Conservation (phyloP, 2,888 invertebrate species). For the Meteorus cinctellus region DNA sequence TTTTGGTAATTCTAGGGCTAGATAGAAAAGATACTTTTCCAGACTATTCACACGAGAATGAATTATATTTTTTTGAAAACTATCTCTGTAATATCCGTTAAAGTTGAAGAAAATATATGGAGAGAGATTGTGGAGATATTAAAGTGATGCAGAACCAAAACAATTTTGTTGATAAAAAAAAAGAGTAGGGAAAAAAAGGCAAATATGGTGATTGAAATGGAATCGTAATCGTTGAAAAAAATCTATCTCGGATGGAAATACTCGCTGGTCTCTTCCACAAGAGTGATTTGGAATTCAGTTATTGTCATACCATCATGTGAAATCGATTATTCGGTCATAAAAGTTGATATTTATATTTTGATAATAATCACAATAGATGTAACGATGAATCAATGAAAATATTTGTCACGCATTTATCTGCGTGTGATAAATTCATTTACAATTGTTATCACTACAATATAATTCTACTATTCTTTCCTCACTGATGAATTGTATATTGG, state of each 20-base stretch:
- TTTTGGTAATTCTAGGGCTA: background rate
- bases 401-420: background rate
- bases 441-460: too few relatives aligned
- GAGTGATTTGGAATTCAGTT: background rate
- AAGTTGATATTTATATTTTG: background rate
- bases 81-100: too few relatives aligned
- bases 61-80: background rate
- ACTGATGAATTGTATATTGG: background rate
- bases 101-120: background rate
- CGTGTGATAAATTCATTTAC: background rate
- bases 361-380: background rate
- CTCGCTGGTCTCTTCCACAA: background rate
- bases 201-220: background rate
- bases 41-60: background rate
- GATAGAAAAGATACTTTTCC: background rate
- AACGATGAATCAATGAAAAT: background rate
- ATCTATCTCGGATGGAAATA: background rate
- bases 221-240: background rate
- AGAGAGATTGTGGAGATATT: background rate
- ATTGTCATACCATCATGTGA: slow-evolving; percentile 6
- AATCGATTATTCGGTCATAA: background rate
- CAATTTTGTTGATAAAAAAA: background rate
- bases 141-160: background rate
- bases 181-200: background rate
- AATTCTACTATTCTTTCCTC: background rate